These are phyloP conservation scores for Ernsta delagoae DNA, from an alignment of 2,888 invertebrate species.

Conservation along the genomic window DNA sequence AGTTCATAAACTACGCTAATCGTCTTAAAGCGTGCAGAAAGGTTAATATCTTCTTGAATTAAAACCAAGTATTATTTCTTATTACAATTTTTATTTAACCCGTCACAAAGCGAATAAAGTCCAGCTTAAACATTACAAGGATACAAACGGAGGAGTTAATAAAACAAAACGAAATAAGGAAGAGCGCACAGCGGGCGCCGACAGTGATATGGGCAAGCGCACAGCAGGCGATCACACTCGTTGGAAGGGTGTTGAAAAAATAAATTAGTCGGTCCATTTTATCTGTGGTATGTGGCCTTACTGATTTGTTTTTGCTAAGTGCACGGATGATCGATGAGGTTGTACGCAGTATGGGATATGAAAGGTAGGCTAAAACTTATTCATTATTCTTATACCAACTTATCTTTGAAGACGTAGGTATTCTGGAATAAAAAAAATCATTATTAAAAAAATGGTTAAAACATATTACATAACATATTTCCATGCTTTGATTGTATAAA, in stretches of 20 bases:
- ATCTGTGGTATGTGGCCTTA: constrained; percentile 7
- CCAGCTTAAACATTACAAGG: neutral
- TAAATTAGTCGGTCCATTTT: constrained; percentile 12
- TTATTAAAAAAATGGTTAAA: no score
- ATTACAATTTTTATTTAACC: neutral
- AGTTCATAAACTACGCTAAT: no score
- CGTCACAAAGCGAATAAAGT: neutral
- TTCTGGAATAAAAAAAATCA: no score
- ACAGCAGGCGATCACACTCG: constrained; percentile 7
- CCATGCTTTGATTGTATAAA: no score
- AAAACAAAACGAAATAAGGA: constrained; percentile 2
- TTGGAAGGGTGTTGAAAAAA: constrained; percentile 7
- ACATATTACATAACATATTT: no score
- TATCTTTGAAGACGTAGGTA: no score
- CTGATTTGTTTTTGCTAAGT: constrained; percentile 18
- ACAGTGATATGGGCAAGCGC: constrained; percentile 5
- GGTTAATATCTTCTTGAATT: no score
- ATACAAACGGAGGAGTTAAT: neutral
- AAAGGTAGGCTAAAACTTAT: neutral
- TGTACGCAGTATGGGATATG: neutral
- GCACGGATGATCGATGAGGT: neutral
- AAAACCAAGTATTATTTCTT: neutral
- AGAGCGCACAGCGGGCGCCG: neutral
- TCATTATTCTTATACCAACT: no score
- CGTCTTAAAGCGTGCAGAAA: no score